Conservation (phyloP, 2,113 vertebrate species). For the Dasyprocta punctata region DNA sequence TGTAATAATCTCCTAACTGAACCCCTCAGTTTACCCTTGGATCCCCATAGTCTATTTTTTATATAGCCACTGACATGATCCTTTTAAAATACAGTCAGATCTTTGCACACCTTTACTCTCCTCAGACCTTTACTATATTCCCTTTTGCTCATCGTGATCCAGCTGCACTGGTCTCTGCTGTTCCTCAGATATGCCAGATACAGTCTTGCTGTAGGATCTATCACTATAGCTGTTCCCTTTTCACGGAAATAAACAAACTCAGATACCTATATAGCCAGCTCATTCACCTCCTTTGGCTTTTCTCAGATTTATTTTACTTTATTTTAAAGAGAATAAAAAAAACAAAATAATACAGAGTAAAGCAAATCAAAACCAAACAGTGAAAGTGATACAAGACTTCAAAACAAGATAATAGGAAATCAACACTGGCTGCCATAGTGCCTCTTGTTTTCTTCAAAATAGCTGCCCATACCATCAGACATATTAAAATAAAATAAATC, state of each 20-base stretch:
- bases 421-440: too few relatives aligned
- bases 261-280: background rate
- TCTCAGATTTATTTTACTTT: background rate
- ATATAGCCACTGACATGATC: background rate
- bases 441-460: too few relatives aligned
- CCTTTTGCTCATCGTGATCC: background rate
- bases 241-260: background rate
- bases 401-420: too few relatives aligned
- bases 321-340: too few relatives aligned
- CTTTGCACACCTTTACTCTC: background rate
- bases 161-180: background rate
- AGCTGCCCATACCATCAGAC: too few relatives aligned
- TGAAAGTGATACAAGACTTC: too few relatives aligned
- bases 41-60: background rate
- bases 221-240: background rate
- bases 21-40: background rate
- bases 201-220: background rate
- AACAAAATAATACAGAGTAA: too few relatives aligned
- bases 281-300: background rate
- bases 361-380: too few relatives aligned
- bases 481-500: too few relatives aligned
- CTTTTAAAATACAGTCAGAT: background rate
- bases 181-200: background rate
- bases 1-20: background rate
- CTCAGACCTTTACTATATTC: background rate